Evolutionary conservation across 2,888 invertebrate species (phyloP).

Genomic region (Andrena bicolor): DNA sequence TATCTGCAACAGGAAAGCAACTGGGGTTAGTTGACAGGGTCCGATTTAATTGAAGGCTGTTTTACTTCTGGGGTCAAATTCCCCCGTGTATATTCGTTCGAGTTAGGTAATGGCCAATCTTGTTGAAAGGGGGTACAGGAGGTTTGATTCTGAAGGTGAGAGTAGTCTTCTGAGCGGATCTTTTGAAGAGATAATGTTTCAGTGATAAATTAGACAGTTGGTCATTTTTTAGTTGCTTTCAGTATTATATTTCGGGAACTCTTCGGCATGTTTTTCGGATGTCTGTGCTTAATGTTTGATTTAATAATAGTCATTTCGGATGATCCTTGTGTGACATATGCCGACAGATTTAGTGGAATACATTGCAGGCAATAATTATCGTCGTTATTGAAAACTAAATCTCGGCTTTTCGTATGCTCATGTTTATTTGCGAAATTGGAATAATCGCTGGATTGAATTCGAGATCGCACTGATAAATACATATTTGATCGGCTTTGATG

Average conservation of each 20-base stretch:
- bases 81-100: not conserved
- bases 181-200: no score
- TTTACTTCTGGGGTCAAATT: not conserved
- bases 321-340: not conserved
- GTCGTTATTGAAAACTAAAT: not conserved
- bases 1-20: conserved; percentile 32
- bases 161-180: no score
- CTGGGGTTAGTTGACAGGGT: not conserved
- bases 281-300: not conserved
- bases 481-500: not conserved
- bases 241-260: not conserved
- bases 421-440: conserved; percentile 4
- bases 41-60: not conserved
- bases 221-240: no score
- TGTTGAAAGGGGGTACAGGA: not conserved
- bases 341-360: not conserved
- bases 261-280: not conserved
- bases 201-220: not conserved
- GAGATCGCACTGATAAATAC: conserved; percentile 1
- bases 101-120: not conserved
- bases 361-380: not conserved
- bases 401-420: not conserved
- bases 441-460: not conserved
- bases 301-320: not conserved
- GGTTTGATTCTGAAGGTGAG: no score